A percentile compares a stretch with the other conserved stretches of the same genome.
Conservation (phyloP, 2,888 invertebrate species). For the Hypena proboscidalis region DNA sequence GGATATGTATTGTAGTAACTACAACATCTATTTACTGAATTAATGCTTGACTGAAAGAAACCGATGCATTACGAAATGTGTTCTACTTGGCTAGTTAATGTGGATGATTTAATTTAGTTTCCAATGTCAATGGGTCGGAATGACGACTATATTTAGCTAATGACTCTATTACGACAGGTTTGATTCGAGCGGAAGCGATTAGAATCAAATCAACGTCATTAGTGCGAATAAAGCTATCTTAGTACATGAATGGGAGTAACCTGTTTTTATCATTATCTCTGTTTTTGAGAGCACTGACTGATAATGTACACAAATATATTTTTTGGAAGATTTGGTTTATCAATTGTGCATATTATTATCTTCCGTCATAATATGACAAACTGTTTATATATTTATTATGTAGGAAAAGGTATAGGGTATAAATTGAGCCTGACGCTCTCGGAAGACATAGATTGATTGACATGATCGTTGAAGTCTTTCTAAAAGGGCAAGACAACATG, state of each 20-base stretch:
- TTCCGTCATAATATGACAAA: background rate
- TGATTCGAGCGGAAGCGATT: slow-evolving; percentile 31
- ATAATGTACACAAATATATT: slow-evolving; percentile 34
- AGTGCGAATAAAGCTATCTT: slow-evolving; percentile 15
- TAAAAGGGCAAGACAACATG: too few relatives aligned
- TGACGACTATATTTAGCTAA: slow-evolving; percentile 39
- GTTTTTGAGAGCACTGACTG: slow-evolving; percentile 32
- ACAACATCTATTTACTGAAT: too few relatives aligned
- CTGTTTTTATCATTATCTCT: background rate
- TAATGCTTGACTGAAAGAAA: background rate
- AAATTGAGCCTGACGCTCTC: too few relatives aligned
- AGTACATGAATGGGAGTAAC: background rate
- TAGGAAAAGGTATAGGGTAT: too few relatives aligned
- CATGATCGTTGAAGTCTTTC: too few relatives aligned
- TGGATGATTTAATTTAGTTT: slow-evolving; percentile 27
- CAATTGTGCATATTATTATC: slow-evolving; percentile 14
- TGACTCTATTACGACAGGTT: slow-evolving; percentile 37
- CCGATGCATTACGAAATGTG: slow-evolving; percentile 1
- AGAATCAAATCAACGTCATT: slow-evolving; percentile 18
- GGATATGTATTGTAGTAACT: too few relatives aligned
- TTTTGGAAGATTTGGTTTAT: slow-evolving; percentile 23
- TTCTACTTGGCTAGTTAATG: slow-evolving; percentile 20
- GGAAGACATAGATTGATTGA: too few relatives aligned
- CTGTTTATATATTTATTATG: too few relatives aligned
- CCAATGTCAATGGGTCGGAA: slow-evolving; percentile 36